phyloP scores from a whole-genome alignment of 2,888 invertebrate genomes.

The Sicus ferrugineus region DNA sequence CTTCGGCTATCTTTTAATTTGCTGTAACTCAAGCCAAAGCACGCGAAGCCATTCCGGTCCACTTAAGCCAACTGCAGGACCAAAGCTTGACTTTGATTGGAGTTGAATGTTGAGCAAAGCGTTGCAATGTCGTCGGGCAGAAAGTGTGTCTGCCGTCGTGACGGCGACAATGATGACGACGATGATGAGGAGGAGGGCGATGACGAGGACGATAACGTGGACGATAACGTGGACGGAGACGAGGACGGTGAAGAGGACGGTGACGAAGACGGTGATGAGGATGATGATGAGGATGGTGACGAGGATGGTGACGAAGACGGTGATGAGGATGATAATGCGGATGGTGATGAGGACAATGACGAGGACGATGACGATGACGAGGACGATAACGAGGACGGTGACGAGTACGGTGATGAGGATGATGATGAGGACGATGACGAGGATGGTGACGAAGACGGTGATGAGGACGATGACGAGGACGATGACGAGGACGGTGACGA shows the following conservation, averaged over 20 bases:
- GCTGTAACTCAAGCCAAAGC: not conserved
- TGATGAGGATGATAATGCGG: slow-evolving; percentile 37
- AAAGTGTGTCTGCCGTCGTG: not conserved
- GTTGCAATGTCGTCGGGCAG: not conserved
- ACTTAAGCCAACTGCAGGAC: not conserved
- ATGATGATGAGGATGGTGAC: not conserved
- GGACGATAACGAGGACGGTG: not conserved
- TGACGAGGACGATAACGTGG: slow-evolving; percentile 7
- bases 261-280: not conserved
- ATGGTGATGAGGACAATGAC: no score
- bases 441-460: no score
- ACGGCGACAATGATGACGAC: slow-evolving; percentile 12
- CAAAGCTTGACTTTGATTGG: not conserved
- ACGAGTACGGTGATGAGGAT: slow-evolving; percentile 16
- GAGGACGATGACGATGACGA: not conserved
- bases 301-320: slow-evolving; percentile 11
- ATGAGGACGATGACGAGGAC: not conserved
- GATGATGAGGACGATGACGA: slow-evolving; percentile 26
- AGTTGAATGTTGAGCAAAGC: not conserved
- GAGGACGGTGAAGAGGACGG: slow-evolving; percentile 14
- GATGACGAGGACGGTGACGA: no score
- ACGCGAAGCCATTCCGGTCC: not conserved
- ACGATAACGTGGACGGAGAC: no score
- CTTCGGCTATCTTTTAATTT: not conserved
- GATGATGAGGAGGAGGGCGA: slow-evolving; percentile 27